Evolutionary conservation across 2,888 invertebrate species (phyloP).

Genomic region (Drosophila prostipennis): DNA sequence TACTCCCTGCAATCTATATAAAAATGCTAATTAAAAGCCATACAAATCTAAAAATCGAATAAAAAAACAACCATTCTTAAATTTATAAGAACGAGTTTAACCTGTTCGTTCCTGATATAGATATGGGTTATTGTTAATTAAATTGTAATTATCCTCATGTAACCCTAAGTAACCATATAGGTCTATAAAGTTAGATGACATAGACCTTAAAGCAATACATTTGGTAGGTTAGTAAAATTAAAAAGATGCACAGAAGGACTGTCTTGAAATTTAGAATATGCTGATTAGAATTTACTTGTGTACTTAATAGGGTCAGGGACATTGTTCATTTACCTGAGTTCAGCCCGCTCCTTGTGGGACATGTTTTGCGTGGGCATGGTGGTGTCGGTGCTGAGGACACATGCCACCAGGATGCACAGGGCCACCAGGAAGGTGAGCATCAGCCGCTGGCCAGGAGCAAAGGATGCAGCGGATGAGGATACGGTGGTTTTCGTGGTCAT

Average conservation of each 20-base stretch:
- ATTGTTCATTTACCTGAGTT: conserved; percentile 86
- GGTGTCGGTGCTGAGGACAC: conserved; percentile 69
- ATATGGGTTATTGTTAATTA: neutral
- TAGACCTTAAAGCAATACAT: neutral
- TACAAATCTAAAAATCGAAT: neutral
- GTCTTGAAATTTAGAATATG: too few relatives aligned
- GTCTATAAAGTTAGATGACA: too few relatives aligned
- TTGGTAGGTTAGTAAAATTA: neutral
- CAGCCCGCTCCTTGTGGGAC: conserved; percentile 87
- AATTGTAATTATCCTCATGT: too few relatives aligned
- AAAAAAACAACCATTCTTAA: neutral
- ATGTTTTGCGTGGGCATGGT: conserved; percentile 85
- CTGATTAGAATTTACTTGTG: too few relatives aligned
- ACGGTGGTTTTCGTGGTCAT: conserved; percentile 19
- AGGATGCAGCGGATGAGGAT: neutral
- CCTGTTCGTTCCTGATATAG: neutral
- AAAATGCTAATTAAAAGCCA: too few relatives aligned
- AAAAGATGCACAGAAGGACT: neutral
- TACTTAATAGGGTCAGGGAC: too few relatives aligned
- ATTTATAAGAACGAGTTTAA: neutral
- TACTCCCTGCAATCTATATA: too few relatives aligned
- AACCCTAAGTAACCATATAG: neutral
- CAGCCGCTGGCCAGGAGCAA: conserved; percentile 34
- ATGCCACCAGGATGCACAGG: conserved; percentile 52
- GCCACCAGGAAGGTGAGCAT: conserved; percentile 46